Evolutionary conservation across 2,888 invertebrate genomes (phyloP), one percentile per base, ranked within the genome.

Genomic region (Lithophane ornitopus): DNA sequence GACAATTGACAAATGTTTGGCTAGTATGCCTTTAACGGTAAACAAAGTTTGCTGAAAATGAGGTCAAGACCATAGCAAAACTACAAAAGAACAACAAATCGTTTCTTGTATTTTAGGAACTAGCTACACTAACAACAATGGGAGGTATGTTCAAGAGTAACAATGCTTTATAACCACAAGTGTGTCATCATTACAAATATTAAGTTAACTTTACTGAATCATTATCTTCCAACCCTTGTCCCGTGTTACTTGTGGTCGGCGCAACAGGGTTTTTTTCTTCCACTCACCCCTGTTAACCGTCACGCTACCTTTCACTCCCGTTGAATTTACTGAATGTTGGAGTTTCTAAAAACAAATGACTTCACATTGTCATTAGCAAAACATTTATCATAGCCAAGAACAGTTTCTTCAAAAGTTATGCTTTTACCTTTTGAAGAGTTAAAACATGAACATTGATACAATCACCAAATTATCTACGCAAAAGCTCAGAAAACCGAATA

Each of bases 331-430:
- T 19, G 14, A 54, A 46, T 26, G 39, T 26, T 39, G 9, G 11
- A 54, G n/a, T 11, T 76, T 3, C 8, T 56, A 16, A 70, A 54
- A 71, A 44, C 26, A 52, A 62, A 77, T 44, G 7, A 39, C 3
- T 59, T 59, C 39, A 16, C 14, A 59, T 54, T 49, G 19, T 54
- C 39, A 58, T 39, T 26, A 49, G 49, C 16, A 49, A 77, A 70
- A 19, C 41, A 70, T 66, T 54, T 19, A 44, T 34, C 28, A 76
- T 56, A 58, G 11, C 7, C 59, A 16, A 66, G 28, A 46, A 22
- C 11, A 41, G 2, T 0, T 1, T 16, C 22, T 11, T 52, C 49
- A 49, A 62, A 77, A 44, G 22, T 11, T 58, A 63, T 28, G 49
- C 44, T 78, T 52, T 16, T 16, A 22, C 19, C 19, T 22, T 49